Percentiles rank a stretch among this genome's conserved stretches.
phyloP scores from a whole-genome alignment of 2,113 vertebrate genomes.

The Brachyistius frenatus region DNA sequence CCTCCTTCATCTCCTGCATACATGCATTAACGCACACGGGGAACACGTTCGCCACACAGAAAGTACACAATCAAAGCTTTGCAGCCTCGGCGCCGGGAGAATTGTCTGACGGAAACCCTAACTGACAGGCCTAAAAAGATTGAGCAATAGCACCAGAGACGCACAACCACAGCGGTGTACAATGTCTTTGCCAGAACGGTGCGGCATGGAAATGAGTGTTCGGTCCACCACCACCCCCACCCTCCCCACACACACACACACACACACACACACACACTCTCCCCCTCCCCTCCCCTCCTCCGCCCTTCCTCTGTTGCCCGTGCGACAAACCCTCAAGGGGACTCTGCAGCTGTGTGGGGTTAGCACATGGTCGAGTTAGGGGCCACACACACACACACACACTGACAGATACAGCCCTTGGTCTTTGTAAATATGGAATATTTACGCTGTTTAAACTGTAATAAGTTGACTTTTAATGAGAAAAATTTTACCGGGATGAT shows the following conservation, averaged over 20 bases:
- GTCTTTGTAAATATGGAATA: constrained; percentile 67
- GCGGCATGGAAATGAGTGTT: constrained; percentile 75
- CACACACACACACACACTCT: too few relatives aligned
- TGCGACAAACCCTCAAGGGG: constrained; percentile 82
- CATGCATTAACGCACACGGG: constrained; percentile 34
- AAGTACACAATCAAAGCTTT: constrained; percentile 59
- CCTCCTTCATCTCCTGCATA: constrained; percentile 14
- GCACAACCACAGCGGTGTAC: constrained; percentile 72
- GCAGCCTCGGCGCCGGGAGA: constrained; percentile 60
- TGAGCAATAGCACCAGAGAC: constrained; percentile 77
- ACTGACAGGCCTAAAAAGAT: constrained; percentile 81
- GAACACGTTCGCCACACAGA: constrained; percentile 55
- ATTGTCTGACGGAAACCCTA: constrained; percentile 73
- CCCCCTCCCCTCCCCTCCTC: constrained; percentile 16
- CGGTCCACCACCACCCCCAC: constrained; percentile 18
- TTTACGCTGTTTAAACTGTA: constrained; percentile 55
- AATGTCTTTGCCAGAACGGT: constrained; percentile 77
- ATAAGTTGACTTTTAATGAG: constrained; percentile 48
- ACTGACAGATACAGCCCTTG: constrained; percentile 60
- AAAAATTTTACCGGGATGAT: constrained; percentile 7
- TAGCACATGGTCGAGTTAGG: constrained; percentile 84
- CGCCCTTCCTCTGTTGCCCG: constrained; percentile 76
- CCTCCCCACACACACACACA: background rate
- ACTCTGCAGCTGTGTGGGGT: constrained; percentile 82
- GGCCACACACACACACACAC: constrained; percentile 77